Evolutionary conservation across 2,113 vertebrate genomes (phyloP).

Genomic region (Typhlomys cinereus): DNA sequence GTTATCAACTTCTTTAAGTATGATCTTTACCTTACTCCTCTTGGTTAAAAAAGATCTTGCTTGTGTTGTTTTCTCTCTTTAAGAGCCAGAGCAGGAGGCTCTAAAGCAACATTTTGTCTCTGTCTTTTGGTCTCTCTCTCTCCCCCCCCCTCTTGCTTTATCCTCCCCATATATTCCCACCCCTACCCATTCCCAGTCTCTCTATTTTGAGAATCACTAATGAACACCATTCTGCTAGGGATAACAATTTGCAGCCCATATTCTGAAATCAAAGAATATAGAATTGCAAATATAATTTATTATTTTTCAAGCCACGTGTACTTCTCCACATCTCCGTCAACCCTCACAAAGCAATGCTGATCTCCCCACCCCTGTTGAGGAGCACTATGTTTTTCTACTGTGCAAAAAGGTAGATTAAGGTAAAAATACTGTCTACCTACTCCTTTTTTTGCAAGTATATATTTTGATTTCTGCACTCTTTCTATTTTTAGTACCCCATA

Average conservation of each 20-base stretch:
- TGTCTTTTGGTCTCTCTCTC: not conserved
- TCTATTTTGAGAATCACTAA: not conserved
- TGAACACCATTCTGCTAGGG: not conserved
- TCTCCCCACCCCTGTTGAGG: too few relatives aligned
- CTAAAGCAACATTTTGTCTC: not conserved
- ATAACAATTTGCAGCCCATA: too few relatives aligned
- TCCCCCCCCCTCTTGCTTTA: not conserved
- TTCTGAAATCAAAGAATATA: not conserved
- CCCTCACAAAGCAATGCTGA: not conserved
- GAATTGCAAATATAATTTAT: not conserved
- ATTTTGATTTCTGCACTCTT: not conserved
- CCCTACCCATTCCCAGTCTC: not conserved
- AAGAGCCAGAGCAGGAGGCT: too few relatives aligned
- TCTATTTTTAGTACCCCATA: not conserved
- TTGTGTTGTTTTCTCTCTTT: not conserved
- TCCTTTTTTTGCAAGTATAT: not conserved
- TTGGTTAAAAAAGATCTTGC: not conserved
- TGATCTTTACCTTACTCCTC: not conserved
- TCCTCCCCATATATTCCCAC: too few relatives aligned
- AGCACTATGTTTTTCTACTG: not conserved
- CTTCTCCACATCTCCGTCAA: rapidly evolving
- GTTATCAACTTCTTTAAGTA: not conserved
- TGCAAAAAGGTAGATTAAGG: not conserved
- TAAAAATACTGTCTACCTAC: too few relatives aligned
- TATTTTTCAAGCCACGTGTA: not conserved